Evolutionary conservation across 2,888 invertebrate species (phyloP), one percentile per base, ranked within the genome.

Genomic region (Cactoblastis cactorum): DNA sequence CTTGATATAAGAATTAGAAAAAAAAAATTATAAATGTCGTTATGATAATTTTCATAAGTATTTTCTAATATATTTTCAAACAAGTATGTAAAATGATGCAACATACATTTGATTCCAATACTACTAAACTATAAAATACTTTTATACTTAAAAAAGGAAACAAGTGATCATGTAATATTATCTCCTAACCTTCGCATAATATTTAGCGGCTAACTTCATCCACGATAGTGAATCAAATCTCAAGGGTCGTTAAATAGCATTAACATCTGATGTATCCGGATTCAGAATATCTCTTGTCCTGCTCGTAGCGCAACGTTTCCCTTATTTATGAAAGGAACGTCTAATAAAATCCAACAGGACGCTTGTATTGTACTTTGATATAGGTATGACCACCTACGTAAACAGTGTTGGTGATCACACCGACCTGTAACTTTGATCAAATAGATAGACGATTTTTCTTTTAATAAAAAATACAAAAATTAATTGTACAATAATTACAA

Each of bases 321-420:
- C 67, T 73, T 77, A 83, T 86, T 82, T 83, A 85, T 79, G 74
- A 70, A 71, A 65, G 70, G 69, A 63, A 72, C 61, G 66, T 72
- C 75, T 67, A 77, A 79, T 82, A 83, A 83, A 83, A 77, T 77
- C 65, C 71, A 71, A 67, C 69, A 71, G 69, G 62, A 55, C 57
- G 53, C 46, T 62, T 37, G 55, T 71, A 80, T 78, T 78, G 78
- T 77, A 69, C 67, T 56, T 68, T 75, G 84, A 84, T 82, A 83
- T 77, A 80, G 74, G 74, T 74, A 70, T 78, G 81, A 75, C 85
- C 85, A 82, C 85, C 85, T 82, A 86, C 83, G 77, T 77, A 67
- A 70, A 53, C 55, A 53, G 78, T 75, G 78, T 80, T 73, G 34
- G 45, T 37, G 46, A 50, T 24, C 28, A n/a, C 43, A 15, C 15